phyloP scores from a whole-genome alignment of 2,888 invertebrate genomes.

The Theretra japonica region DNA sequence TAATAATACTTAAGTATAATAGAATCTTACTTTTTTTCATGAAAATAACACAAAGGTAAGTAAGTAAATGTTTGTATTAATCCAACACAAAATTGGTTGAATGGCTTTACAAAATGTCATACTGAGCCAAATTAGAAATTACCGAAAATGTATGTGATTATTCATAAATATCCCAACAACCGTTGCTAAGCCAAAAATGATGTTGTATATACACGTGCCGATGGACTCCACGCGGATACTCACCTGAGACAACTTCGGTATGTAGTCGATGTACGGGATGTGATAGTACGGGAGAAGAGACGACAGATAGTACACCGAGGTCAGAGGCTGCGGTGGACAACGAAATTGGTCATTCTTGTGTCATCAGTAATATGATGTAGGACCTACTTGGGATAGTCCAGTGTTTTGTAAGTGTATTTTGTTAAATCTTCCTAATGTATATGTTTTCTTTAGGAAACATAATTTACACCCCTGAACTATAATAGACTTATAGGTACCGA shows the following conservation, averaged over 20 bases:
- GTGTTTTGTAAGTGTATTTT: too few species aligned
- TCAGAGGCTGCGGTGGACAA: slow-evolving; percentile 70
- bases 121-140: neutral
- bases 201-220: slow-evolving; percentile 24
- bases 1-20: too few species aligned
- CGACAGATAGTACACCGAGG: slow-evolving; percentile 75
- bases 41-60: too few species aligned
- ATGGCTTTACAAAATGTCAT: too few species aligned
- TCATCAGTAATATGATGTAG: neutral
- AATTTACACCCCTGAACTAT: too few species aligned
- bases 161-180: neutral
- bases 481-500: too few species aligned
- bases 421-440: too few species aligned
- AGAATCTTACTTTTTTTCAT: too few species aligned
- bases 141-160: neutral
- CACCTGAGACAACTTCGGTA: slow-evolving; percentile 78
- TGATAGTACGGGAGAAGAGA: slow-evolving; percentile 72
- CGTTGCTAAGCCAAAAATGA: slow-evolving; percentile 2
- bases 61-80: too few species aligned
- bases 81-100: too few species aligned
- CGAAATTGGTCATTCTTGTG: slow-evolving; percentile 37
- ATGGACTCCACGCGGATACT: slow-evolving; percentile 47
- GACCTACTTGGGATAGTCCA: neutral
- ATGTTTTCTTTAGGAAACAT: too few species aligned
- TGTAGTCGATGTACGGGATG: slow-evolving; percentile 73